Evolutionary conservation across 1,140 invertebrate species (phyloP).

Genomic region (Bombus polaris): DNA sequence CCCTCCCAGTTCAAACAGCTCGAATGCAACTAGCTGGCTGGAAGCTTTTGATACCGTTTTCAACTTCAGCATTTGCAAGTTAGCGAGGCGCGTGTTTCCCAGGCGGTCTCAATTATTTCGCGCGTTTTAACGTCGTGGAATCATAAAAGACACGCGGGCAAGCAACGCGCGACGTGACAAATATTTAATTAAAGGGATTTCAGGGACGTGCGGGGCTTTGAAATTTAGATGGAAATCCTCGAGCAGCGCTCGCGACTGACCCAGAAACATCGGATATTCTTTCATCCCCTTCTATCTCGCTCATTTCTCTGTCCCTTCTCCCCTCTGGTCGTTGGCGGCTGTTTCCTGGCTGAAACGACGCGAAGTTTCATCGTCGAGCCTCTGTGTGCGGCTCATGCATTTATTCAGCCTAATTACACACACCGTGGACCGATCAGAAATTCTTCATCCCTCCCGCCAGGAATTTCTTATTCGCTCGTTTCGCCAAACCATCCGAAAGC

Average conservation of each 20-base stretch:
- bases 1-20: no score
- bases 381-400: conserved; percentile 61
- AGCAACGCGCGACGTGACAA: background rate
- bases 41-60: background rate
- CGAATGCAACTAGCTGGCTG: background rate
- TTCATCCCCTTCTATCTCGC: background rate
- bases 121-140: background rate
- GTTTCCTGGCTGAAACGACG: conserved; percentile 10
- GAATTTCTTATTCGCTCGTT: conserved; percentile 5
- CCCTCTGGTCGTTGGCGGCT: background rate
- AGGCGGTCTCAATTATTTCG: conserved; percentile 15
- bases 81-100: background rate
- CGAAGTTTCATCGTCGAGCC: conserved; percentile 46
- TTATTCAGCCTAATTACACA: conserved; percentile 67
- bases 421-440: conserved; percentile 42
- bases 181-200: conserved; percentile 56
- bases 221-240: conserved; percentile 54
- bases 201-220: conserved; percentile 24
- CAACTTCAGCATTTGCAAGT: background rate
- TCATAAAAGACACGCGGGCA: background rate
- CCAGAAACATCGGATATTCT: conserved; percentile 45
- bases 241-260: conserved; percentile 23
- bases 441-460: conserved; percentile 19
- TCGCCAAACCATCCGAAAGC: background rate
- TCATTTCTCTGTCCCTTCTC: background rate